Conservation (phyloP, 2,113 vertebrate species). For the Rhynchopsitta pachyrhyncha region DNA sequence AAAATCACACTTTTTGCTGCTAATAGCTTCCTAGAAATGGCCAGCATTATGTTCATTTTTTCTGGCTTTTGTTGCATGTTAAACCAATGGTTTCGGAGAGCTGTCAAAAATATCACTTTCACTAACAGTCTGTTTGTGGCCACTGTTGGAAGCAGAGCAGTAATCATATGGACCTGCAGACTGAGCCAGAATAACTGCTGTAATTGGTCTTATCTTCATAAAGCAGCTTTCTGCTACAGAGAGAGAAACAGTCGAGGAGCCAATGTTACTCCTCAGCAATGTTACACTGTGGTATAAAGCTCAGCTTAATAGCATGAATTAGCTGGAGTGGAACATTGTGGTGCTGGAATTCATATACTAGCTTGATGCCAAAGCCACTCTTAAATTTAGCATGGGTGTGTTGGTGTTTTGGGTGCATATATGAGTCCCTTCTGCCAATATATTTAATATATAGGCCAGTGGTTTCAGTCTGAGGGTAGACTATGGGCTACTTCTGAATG, state of each 20-base stretch:
- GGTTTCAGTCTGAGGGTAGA: not conserved
- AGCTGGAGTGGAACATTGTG: rapidly evolving
- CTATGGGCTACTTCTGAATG: not conserved
- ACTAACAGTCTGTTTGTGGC: not conserved
- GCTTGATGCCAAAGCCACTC: not conserved
- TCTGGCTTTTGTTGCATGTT: not conserved
- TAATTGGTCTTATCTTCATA: not conserved
- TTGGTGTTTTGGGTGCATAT: not conserved
- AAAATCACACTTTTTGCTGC: not conserved
- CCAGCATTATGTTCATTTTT: not conserved
- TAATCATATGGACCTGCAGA: not conserved
- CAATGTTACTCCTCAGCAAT: not conserved
- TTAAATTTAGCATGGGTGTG: not conserved
- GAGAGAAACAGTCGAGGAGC: not conserved
- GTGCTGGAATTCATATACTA: rapidly evolving
- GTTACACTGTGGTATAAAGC: not conserved
- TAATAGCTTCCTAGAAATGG: not conserved
- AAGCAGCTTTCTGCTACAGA: not conserved
- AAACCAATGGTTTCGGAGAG: not conserved
- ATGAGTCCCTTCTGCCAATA: not conserved
- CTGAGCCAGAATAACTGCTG: not conserved
- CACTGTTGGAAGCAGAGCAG: not conserved
- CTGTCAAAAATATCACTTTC: not conserved
- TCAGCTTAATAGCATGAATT: not conserved
- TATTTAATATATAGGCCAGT: not conserved